phyloP scores from a whole-genome alignment of 2,113 vertebrate genomes.

The Leucopsar rothschildi region DNA sequence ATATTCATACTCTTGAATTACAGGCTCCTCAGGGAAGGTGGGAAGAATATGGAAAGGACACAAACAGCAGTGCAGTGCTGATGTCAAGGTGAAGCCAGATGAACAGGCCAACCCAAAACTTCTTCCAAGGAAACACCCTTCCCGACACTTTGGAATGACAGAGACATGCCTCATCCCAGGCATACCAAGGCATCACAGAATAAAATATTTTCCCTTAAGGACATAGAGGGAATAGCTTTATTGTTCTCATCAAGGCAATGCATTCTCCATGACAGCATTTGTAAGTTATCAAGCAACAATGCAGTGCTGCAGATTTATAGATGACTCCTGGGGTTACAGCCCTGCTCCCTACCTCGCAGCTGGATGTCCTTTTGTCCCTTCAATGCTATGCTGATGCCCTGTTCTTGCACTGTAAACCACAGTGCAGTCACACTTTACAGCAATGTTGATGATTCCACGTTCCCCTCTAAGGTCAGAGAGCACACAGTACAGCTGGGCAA shows the following conservation, averaged over 20 bases:
- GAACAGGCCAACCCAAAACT: neutral
- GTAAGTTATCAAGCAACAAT: fast-evolving
- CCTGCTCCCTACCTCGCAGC: neutral
- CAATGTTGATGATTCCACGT: neutral
- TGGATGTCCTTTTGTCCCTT: neutral
- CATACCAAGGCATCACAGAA: neutral
- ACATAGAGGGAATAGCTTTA: neutral
- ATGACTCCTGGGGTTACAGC: neutral
- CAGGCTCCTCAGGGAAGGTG: neutral
- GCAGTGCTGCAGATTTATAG: neutral
- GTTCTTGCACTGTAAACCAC: neutral
- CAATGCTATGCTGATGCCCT: neutral
- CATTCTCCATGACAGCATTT: neutral
- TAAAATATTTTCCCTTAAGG: neutral
- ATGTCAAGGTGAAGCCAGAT: neutral
- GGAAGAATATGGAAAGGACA: neutral
- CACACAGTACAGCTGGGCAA: neutral
- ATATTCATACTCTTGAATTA: neutral
- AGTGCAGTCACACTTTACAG: neutral
- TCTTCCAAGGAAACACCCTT: neutral
- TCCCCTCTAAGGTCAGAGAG: neutral
- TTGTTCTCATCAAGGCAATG: neutral
- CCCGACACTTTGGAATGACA: neutral
- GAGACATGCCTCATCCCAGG: neutral
- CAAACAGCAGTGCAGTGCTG: neutral